phyloP scores from a whole-genome alignment of 2,113 vertebrate genomes.

The Ammodytes dubius region DNA sequence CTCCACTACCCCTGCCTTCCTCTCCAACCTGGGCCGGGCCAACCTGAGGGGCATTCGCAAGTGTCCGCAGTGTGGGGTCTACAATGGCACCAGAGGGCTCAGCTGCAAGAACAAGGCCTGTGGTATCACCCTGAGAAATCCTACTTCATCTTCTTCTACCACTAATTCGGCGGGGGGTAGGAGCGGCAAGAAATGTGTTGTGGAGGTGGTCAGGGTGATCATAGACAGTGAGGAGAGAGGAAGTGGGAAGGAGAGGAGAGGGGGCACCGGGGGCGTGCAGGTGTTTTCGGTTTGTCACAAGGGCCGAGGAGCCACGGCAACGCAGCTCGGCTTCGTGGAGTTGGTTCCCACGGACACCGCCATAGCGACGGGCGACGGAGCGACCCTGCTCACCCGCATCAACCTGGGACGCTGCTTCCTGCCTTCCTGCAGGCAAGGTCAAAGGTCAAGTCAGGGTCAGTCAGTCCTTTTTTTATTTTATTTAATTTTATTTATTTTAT shows the following conservation, averaged over 20 bases:
- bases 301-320: slow-evolving; percentile 80
- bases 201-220: slow-evolving; percentile 89
- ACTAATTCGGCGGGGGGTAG: background rate
- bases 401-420: slow-evolving; percentile 91
- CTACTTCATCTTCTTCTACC: slow-evolving; percentile 14
- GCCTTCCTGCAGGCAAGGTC: slow-evolving; percentile 83
- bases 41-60: slow-evolving; percentile 92
- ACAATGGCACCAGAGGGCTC: slow-evolving; percentile 93
- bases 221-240: slow-evolving; percentile 79
- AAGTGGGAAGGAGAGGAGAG: slow-evolving; percentile 65
- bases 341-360: slow-evolving; percentile 88
- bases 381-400: slow-evolving; percentile 87
- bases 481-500: too few species aligned
- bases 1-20: slow-evolving; percentile 84
- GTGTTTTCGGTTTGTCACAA: slow-evolving; percentile 91
- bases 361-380: slow-evolving; percentile 86
- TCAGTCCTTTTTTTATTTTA: slow-evolving; percentile 10
- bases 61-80: slow-evolving; percentile 93
- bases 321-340: slow-evolving; percentile 90
- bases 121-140: slow-evolving; percentile 88
- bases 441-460: slow-evolving; percentile 74
- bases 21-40: slow-evolving; percentile 93
- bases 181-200: slow-evolving; percentile 67
- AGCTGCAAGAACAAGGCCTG: slow-evolving; percentile 97
- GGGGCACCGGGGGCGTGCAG: slow-evolving; percentile 73